Conservation (phyloP, 2,888 invertebrate species). For the Mesopsocus fuscifrons region DNA sequence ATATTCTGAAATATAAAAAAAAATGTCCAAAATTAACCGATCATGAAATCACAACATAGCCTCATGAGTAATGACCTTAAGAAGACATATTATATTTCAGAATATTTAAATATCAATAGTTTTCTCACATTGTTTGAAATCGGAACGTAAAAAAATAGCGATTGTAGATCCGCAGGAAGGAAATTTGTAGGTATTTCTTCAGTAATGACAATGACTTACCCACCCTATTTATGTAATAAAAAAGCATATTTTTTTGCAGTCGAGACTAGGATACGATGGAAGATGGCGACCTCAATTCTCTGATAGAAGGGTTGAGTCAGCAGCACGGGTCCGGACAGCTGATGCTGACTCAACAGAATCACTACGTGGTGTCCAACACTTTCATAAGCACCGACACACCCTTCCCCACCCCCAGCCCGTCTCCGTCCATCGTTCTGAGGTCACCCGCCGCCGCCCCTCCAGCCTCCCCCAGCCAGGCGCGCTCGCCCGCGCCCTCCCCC, state of each 20-base stretch:
- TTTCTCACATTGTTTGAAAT: too few relatives aligned
- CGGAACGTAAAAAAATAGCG: too few relatives aligned
- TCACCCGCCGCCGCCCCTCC: conserved; percentile 12
- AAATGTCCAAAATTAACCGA: too few relatives aligned
- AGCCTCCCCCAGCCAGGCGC: conserved; percentile 15
- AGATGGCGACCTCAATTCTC: conserved; percentile 6
- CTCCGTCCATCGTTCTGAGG: conserved; percentile 3
- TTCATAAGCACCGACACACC: conserved; percentile 3
- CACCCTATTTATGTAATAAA: too few relatives aligned
- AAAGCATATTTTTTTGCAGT: background rate
- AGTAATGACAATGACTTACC: too few relatives aligned
- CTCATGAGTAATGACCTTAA: too few relatives aligned
- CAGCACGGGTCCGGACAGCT: background rate
- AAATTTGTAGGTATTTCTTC: too few relatives aligned
- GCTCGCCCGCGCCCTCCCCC: conserved; percentile 16
- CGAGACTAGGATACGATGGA: background rate
- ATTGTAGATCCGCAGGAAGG: too few relatives aligned
- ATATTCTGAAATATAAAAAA: too few relatives aligned
- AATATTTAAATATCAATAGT: too few relatives aligned
- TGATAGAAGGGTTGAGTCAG: conserved; percentile 4
- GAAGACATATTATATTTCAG: too few relatives aligned
- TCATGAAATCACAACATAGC: too few relatives aligned
- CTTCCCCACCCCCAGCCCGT: conserved; percentile 7
- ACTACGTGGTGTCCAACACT: conserved; percentile 8
- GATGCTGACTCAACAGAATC: conserved; percentile 4